These are phyloP conservation scores for Miniopterus natalensis DNA, from an alignment of 2,113 vertebrate species.

Conservation along the genomic window DNA sequence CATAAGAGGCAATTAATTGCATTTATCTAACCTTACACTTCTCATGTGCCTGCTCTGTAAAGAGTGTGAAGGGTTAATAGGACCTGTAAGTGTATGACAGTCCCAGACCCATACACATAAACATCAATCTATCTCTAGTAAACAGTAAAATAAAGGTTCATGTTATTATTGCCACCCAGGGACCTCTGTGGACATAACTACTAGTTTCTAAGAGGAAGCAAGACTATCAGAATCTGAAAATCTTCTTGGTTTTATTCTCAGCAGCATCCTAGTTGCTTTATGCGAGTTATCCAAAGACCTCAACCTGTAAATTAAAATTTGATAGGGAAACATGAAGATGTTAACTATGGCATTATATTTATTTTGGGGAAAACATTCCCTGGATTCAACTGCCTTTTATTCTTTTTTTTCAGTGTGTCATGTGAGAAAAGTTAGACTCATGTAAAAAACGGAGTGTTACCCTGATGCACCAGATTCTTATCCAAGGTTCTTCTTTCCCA, in stretches of 20 bases:
- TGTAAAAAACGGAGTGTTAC: neutral
- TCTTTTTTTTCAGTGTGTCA: neutral
- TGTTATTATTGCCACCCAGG: neutral
- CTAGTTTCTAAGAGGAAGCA: neutral
- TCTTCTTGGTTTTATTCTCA: neutral
- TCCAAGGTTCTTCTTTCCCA: neutral
- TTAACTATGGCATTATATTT: neutral
- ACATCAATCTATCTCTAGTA: neutral
- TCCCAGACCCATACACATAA: neutral
- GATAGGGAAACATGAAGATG: neutral
- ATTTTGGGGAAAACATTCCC: neutral
- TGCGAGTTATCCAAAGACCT: neutral
- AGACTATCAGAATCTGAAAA: neutral
- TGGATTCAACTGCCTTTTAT: neutral
- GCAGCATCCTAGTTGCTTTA: neutral
- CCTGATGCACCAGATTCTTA: neutral
- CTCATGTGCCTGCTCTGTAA: neutral
- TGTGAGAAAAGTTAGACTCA: neutral
- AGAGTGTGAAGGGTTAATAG: neutral
- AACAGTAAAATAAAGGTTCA: neutral
- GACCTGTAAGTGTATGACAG: neutral
- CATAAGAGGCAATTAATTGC: neutral
- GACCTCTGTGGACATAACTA: neutral
- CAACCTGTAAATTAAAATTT: conserved; percentile 13
- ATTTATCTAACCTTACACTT: neutral